Evolutionary conservation across 2,113 vertebrate genomes (phyloP).

Genomic region (Trichechus manatus): DNA sequence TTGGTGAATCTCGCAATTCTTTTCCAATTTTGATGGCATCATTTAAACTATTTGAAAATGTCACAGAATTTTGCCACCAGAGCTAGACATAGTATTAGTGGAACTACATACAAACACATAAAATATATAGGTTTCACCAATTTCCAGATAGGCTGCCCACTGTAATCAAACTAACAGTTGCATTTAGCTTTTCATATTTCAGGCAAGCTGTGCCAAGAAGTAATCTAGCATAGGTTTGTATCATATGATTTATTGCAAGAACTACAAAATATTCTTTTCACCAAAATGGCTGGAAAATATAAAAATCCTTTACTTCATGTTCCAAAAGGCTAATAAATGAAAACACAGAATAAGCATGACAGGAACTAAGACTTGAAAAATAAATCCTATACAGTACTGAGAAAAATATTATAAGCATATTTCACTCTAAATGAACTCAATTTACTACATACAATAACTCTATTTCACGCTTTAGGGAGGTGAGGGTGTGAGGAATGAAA

Average conservation of each 20-base stretch:
- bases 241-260: slow-evolving; percentile 62
- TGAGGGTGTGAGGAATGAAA: background rate
- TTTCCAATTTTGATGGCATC: slow-evolving; percentile 22
- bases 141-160: slow-evolving; percentile 56
- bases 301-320: slow-evolving; percentile 29
- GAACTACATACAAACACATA: slow-evolving; percentile 19
- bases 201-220: slow-evolving; percentile 63
- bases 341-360: slow-evolving; percentile 37
- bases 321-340: slow-evolving; percentile 70
- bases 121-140: slow-evolving; percentile 27
- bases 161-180: slow-evolving; percentile 48
- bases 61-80: background rate
- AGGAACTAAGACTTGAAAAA: slow-evolving; percentile 38
- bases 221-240: slow-evolving; percentile 12
- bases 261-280: slow-evolving; percentile 70
- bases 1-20: background rate
- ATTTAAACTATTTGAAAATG: slow-evolving; percentile 62
- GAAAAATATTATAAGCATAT: slow-evolving; percentile 42
- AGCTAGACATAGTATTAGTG: background rate
- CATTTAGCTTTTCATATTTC: slow-evolving; percentile 55
- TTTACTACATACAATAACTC: slow-evolving; percentile 39
- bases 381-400: slow-evolving; percentile 30
- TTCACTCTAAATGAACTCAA: slow-evolving; percentile 55
- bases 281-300: slow-evolving; percentile 70
- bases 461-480: slow-evolving; percentile 24